phyloP scores from a whole-genome alignment of 2,797 vertebrate species.

The Rhinichthys osculus region DNA sequence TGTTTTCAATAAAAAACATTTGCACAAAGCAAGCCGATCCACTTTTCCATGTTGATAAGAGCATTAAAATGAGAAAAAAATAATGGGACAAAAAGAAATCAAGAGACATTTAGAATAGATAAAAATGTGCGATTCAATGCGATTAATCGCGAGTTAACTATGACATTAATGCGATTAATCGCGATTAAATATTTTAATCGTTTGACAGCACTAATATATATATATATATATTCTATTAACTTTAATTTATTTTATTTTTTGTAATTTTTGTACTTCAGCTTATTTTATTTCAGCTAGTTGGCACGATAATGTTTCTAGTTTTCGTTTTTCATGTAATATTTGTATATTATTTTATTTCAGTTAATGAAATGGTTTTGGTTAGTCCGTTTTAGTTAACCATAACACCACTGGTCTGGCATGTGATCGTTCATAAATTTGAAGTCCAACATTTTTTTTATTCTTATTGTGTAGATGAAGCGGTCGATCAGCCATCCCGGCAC shows the following conservation, averaged over 20 bases:
- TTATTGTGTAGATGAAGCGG: slow-evolving; percentile 85
- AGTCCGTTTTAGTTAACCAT: not conserved
- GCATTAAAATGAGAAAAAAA: too few relatives aligned
- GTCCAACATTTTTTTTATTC: not conserved
- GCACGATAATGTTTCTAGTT: not conserved
- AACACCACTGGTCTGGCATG: not conserved
- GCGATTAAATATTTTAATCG: too few relatives aligned
- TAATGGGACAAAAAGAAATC: too few relatives aligned
- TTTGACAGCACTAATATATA: too few relatives aligned
- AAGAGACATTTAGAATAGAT: too few relatives aligned
- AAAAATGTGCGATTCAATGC: too few relatives aligned
- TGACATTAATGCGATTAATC: too few relatives aligned
- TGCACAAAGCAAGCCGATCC: too few relatives aligned
- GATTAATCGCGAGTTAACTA: too few relatives aligned
- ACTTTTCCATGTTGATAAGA: too few relatives aligned
- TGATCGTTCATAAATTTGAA: not conserved
- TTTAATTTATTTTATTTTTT: not conserved
- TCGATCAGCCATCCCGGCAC: slow-evolving; percentile 93
- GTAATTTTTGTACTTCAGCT: too few relatives aligned
- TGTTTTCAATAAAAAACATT: too few relatives aligned
- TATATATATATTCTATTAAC: not conserved
- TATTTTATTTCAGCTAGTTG: not conserved
- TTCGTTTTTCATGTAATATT: not conserved
- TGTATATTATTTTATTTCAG: not conserved
- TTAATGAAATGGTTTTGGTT: not conserved